These are phyloP conservation scores for Hystrix brachyura DNA, from an alignment of 2,113 vertebrate genomes.

Conservation along the genomic window DNA sequence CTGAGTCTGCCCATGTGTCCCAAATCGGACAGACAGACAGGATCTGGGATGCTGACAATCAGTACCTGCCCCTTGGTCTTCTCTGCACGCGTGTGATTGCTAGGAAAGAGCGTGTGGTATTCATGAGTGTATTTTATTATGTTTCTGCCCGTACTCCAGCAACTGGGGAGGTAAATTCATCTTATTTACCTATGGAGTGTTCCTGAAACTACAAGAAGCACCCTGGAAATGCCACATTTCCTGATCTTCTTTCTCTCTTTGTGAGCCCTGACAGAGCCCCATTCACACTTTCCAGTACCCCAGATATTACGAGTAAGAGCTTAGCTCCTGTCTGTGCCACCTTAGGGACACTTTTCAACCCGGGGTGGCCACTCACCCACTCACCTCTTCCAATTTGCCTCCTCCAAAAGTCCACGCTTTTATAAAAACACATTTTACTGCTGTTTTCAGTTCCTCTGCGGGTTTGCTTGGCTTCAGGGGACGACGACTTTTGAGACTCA, in stretches of 20 bases:
- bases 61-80: not conserved
- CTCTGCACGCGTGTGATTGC: not conserved
- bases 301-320: not conserved
- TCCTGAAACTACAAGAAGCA: not conserved
- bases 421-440: not conserved
- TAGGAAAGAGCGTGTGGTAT: not conserved
- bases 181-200: not conserved
- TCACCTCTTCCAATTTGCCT: not conserved
- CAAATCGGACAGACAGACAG: not conserved
- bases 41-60: not conserved
- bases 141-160: slow-evolving; percentile 13
- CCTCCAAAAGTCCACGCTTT: not conserved
- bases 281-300: not conserved
- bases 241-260: not conserved
- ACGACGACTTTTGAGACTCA: not conserved
- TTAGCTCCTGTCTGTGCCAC: not conserved
- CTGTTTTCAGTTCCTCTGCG: not conserved
- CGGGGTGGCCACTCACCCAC: not conserved
- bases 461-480: not conserved
- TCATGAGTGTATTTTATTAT: not conserved
- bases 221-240: not conserved
- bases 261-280: not conserved
- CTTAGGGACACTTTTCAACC: not conserved
- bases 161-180: not conserved
- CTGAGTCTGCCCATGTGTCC: not conserved